These are phyloP conservation scores for Pachyseris speciosa DNA, from an alignment of 64 coral and sea anemone species.

Conservation along the genomic window DNA sequence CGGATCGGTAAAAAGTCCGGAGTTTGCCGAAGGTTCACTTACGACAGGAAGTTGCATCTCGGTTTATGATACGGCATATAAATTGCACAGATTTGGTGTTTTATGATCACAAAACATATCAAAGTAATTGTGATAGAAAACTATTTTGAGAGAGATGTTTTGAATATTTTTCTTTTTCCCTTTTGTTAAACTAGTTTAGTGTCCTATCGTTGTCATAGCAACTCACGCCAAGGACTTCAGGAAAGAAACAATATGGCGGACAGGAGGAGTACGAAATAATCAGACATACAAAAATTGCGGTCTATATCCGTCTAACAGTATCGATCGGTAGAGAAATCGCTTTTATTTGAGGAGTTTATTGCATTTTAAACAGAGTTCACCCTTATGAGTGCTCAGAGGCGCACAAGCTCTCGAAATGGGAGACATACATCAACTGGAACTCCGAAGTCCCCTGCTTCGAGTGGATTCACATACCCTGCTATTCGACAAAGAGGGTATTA, in stretches of 20 bases:
- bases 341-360: neutral
- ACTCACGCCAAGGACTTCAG: neutral
- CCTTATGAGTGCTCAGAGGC: slow-evolving; percentile 19
- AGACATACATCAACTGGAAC: slow-evolving; percentile 41
- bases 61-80: too few relatives aligned
- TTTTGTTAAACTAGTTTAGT: neutral
- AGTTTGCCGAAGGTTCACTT: neutral
- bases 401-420: slow-evolving; percentile 5
- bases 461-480: slow-evolving; percentile 82
- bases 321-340: neutral
- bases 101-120: too few relatives aligned
- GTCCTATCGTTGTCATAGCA: neutral
- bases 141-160: too few relatives aligned
- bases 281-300: neutral
- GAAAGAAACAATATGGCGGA: slow-evolving; percentile 50
- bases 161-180: neutral
- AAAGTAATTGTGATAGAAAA: too few relatives aligned
- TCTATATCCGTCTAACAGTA: neutral
- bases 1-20: too few relatives aligned
- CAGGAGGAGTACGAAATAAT: neutral
- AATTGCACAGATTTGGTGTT: too few relatives aligned
- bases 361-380: neutral
- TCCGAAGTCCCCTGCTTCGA: slow-evolving; percentile 79
- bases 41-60: too few relatives aligned
- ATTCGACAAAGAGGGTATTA: slow-evolving; percentile 97